phyloP scores from a whole-genome alignment of 2,888 invertebrate genomes.

The Schizaphis graminum region DNA sequence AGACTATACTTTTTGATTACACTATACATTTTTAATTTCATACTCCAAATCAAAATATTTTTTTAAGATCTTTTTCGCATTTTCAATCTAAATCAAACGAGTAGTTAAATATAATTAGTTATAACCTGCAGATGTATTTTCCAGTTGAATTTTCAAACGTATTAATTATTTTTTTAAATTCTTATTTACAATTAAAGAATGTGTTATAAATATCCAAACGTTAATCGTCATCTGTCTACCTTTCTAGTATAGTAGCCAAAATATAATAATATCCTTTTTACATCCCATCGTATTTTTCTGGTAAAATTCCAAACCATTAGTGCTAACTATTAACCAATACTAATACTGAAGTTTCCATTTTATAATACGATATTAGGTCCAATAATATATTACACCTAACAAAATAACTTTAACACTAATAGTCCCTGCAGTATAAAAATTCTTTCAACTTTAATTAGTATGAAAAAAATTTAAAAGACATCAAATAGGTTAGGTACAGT shows the following conservation, averaged over 20 bases:
- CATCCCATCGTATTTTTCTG: conserved; percentile 10
- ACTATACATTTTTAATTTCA: neutral
- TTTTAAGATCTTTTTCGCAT: neutral
- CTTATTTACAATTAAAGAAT: neutral
- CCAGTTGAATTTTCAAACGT: neutral
- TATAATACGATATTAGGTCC: neutral
- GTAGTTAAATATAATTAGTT: neutral
- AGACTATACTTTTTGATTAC: neutral
- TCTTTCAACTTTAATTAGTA: neutral
- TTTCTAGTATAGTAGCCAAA: conserved; percentile 7
- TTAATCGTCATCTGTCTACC: neutral
- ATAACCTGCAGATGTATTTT: neutral
- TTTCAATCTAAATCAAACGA: neutral
- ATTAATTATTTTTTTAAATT: neutral
- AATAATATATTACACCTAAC: neutral
- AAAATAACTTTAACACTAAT: neutral
- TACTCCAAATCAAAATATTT: neutral
- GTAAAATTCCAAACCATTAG: neutral
- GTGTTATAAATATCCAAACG: conserved; percentile 32
- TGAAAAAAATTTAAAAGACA: neutral
- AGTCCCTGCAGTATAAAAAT: neutral
- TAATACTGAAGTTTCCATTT: neutral
- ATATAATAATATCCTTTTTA: conserved; percentile 7
- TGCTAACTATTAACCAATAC: neutral
- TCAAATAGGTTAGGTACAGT: neutral